Conservation (phyloP, 2,113 vertebrate species). For the Pantherophis guttatus region DNA sequence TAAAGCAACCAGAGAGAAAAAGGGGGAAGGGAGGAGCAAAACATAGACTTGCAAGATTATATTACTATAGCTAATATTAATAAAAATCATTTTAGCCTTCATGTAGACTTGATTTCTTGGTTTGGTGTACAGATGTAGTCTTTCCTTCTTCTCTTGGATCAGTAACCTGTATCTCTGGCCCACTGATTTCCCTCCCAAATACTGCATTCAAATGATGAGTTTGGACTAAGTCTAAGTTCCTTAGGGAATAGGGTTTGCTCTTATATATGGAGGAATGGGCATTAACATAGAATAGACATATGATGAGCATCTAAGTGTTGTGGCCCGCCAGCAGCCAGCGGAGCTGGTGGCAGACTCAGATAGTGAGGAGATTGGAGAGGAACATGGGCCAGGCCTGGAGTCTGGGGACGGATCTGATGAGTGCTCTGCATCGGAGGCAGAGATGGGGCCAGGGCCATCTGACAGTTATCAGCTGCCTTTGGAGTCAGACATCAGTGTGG, state of each 20-base stretch:
- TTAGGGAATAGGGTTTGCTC: neutral
- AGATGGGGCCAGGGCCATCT: no score
- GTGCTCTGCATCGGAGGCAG: no score
- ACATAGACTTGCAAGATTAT: neutral
- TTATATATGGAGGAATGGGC: neutral
- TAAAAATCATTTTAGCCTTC: neutral
- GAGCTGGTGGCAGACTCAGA: no score
- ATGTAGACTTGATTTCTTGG: neutral
- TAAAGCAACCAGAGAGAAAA: neutral
- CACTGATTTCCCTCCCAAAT: neutral
- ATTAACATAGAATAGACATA: neutral
- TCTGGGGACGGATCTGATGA: no score
- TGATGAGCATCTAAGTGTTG: neutral
- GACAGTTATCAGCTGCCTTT: no score
- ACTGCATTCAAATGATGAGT: neutral
- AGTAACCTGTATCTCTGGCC: neutral
- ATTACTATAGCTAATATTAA: neutral
- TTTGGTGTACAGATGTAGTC: neutral
- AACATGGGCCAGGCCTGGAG: no score
- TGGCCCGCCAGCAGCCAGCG: no score
- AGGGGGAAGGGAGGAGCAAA: neutral
- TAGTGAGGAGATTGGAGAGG: no score
- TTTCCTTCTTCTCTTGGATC: neutral
- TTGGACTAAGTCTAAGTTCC: neutral
- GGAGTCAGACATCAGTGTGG: no score